Evolutionary conservation across 2,113 vertebrate species (phyloP).

Genomic region (Petrocephalus zakoni): DNA sequence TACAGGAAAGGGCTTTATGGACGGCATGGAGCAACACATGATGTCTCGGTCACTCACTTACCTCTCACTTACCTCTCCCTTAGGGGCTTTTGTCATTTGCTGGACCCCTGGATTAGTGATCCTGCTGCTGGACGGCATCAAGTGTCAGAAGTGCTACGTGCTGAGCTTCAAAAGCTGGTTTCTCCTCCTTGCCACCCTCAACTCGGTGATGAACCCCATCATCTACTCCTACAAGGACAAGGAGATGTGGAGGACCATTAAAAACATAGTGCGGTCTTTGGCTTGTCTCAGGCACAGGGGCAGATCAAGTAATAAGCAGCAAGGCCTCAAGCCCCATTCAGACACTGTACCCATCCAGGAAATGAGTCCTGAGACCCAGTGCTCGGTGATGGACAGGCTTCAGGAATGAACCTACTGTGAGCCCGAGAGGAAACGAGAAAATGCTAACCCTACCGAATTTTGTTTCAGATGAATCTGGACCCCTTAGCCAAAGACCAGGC

Average conservation of each 20-base stretch:
- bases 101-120: conserved; percentile 92
- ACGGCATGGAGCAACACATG: neutral
- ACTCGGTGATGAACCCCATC: conserved; percentile 94
- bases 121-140: conserved; percentile 81
- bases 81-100: conserved; percentile 92
- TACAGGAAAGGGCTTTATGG: neutral
- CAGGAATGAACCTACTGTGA: conserved; percentile 38
- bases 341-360: conserved; percentile 55
- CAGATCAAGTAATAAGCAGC: conserved; percentile 64
- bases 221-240: conserved; percentile 98
- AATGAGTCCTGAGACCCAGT: conserved; percentile 50
- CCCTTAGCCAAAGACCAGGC: neutral
- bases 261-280: conserved; percentile 77
- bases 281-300: conserved; percentile 62
- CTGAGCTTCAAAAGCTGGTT: conserved; percentile 82
- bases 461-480: neutral
- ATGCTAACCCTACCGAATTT: neutral
- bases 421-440: neutral
- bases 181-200: conserved; percentile 84
- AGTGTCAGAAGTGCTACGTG: conserved; percentile 71
- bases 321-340: conserved; percentile 63
- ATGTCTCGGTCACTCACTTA: neutral
- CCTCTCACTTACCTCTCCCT: conserved; percentile 20
- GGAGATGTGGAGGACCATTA: conserved; percentile 93
- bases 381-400: conserved; percentile 38